Conservation (phyloP, 2,888 invertebrate genomes). For the Polietes domitor region DNA sequence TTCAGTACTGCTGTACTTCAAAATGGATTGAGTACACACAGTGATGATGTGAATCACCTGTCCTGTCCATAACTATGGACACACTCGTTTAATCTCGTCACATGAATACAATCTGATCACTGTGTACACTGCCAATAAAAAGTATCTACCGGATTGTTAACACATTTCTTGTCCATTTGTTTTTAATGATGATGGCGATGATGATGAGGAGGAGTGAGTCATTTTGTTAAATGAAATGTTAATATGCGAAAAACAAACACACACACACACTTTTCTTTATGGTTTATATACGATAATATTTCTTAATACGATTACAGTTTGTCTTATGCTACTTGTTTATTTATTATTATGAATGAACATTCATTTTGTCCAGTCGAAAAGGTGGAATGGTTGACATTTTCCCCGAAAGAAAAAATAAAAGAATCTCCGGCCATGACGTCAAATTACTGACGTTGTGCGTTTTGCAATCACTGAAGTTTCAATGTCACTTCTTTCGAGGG, state of each 20-base stretch:
- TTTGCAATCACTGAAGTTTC: background rate
- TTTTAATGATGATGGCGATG: background rate
- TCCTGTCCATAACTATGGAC: background rate
- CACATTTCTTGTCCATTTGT: slow-evolving; percentile 4
- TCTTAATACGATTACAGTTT: background rate
- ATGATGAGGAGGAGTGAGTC: background rate
- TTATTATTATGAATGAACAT: background rate
- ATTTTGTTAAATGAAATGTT: slow-evolving; percentile 1
- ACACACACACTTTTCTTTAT: background rate
- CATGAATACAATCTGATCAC: background rate
- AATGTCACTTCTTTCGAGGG: slow-evolving; percentile 6
- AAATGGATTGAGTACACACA: background rate
- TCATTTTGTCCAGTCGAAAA: background rate
- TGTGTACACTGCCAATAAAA: too few species aligned
- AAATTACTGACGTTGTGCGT: too few species aligned
- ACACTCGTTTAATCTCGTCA: slow-evolving; percentile 5
- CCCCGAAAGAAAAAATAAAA: too few species aligned
- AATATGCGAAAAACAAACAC: background rate
- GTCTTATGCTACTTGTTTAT: background rate
- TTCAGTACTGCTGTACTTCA: too few species aligned
- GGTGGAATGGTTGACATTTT: background rate
- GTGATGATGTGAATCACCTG: background rate
- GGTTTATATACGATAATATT: background rate
- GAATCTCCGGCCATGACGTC: background rate
- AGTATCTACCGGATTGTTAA: slow-evolving; percentile 19